Conservation (phyloP, 2,888 invertebrate species). For the Tetragnatha montana region DNA sequence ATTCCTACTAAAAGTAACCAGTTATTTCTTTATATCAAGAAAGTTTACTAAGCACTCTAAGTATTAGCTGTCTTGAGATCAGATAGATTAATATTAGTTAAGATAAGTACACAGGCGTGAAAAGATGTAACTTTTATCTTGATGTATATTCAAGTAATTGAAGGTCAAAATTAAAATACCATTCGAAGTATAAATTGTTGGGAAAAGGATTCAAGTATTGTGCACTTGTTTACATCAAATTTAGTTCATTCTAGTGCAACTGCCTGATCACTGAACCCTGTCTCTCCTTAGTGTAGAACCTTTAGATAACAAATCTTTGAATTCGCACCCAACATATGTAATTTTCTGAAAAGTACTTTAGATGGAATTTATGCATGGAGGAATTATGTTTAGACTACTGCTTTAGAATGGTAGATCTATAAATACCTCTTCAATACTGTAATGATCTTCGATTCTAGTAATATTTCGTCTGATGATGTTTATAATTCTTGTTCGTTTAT, state of each 20-base stretch:
- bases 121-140: too few species aligned
- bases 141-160: too few species aligned
- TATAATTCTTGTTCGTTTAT: background rate
- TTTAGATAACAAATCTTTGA: slow-evolving; percentile 15
- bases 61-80: too few species aligned
- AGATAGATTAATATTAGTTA: too few species aligned
- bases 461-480: background rate
- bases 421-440: slow-evolving; percentile 52
- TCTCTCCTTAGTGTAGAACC: slow-evolving; percentile 40
- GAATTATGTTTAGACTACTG: background rate
- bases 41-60: too few species aligned
- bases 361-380: slow-evolving; percentile 38
- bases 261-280: slow-evolving; percentile 22
- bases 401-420: slow-evolving; percentile 23
- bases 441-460: slow-evolving; percentile 1
- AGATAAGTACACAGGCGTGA: too few species aligned
- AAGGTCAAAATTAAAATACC: too few species aligned
- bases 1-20: too few species aligned
- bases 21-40: too few species aligned
- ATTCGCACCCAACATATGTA: background rate
- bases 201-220: too few species aligned
- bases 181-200: too few species aligned
- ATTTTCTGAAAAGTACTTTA: slow-evolving; percentile 5
- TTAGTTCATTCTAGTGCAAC: slow-evolving; percentile 11
- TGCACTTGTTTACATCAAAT: background rate